Evolutionary conservation across 2,797 vertebrate species (phyloP), one percentile per base, ranked within the genome.

Genomic region (Sebastiscus tertius): DNA sequence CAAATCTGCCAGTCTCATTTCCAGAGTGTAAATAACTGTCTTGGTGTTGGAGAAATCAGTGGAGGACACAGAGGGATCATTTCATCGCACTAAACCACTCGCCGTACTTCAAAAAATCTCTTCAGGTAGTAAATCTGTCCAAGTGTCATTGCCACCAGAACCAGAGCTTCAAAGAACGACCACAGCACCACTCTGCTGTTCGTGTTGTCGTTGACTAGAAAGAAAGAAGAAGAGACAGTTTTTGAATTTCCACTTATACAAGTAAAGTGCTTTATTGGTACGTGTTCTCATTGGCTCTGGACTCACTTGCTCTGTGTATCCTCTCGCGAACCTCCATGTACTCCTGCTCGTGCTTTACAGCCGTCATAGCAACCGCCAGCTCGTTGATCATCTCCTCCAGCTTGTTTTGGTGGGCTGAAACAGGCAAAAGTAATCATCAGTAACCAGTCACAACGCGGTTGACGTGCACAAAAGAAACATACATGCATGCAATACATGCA

Each of bases 121-220:
- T 99, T 99, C 97, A 99, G 96, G 89, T 99, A 99, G 96, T 99
- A 99, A 97, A 99, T 99, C 95, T 99, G 99, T 97, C 98, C 98
- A 67, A 99, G 96, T 77, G 98, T 99, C 99, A 99, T 99, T 84
- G 98, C 98, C 91, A 99, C 98, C 92, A 99, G 95, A 93, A 99
- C 98, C 83, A 99, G 97, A 61, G 98, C 98, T 95, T 99, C 98
- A 39, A 99, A 99, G 96, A 99, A 99, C 4, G 98, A 99, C 99
- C 99, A 99, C 73, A 99, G 97, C 78, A 99, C 98, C 95, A 99
- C 98, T 95, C 99, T 96, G 96, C 98, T 99, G 96, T 99, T 99
- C 81, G 99, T 99, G 97, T 99, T 99, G 97, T 99, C 98, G 8
- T 99, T 99, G 93, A 99, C 98, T 99, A 89, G 88, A 62, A 20